These are phyloP conservation scores for Drosophila willistoni DNA, from an alignment of 1,140 invertebrate genomes.

Conservation along the genomic window DNA sequence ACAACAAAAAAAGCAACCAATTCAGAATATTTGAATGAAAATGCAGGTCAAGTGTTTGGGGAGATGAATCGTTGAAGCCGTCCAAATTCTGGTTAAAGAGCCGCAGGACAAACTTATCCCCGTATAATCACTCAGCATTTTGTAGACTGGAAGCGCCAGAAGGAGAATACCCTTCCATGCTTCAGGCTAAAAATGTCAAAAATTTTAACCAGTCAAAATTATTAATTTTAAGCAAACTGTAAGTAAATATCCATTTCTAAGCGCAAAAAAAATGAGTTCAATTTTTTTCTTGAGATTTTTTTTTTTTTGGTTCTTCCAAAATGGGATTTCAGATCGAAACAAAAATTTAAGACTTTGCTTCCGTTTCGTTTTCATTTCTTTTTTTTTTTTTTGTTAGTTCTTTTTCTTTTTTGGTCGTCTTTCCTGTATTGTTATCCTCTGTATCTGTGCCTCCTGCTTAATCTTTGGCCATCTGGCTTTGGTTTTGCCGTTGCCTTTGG, in stretches of 20 bases:
- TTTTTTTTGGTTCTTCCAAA: constrained; percentile 1
- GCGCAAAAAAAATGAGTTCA: neutral
- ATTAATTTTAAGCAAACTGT: no score
- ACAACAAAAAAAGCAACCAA: constrained; percentile 9
- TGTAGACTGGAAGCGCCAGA: neutral
- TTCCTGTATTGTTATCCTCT: constrained; percentile 3
- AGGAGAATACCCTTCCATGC: neutral
- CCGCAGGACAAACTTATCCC: constrained; percentile 6
- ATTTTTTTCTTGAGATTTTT: neutral
- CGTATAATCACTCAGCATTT: neutral
- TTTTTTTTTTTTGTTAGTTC: neutral
- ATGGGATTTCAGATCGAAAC: constrained; percentile 6
- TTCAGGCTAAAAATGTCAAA: neutral
- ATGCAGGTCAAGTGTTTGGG: constrained; percentile 71
- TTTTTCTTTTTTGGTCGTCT: neutral
- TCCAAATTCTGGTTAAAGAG: neutral
- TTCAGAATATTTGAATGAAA: constrained; percentile 14
- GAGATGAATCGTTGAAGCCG: constrained; percentile 6
- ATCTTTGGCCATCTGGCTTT: constrained; percentile 20
- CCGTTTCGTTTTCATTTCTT: constrained; percentile 5
- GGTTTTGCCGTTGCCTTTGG: neutral
- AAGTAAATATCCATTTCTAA: neutral
- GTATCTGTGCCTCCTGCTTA: constrained; percentile 14
- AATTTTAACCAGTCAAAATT: neutral
- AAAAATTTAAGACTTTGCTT: constrained; percentile 19